Evolutionary conservation across 2,113 vertebrate genomes (phyloP), one percentile per base, ranked within the genome.

Genomic region (Hypocryptadius cinnamomeus): DNA sequence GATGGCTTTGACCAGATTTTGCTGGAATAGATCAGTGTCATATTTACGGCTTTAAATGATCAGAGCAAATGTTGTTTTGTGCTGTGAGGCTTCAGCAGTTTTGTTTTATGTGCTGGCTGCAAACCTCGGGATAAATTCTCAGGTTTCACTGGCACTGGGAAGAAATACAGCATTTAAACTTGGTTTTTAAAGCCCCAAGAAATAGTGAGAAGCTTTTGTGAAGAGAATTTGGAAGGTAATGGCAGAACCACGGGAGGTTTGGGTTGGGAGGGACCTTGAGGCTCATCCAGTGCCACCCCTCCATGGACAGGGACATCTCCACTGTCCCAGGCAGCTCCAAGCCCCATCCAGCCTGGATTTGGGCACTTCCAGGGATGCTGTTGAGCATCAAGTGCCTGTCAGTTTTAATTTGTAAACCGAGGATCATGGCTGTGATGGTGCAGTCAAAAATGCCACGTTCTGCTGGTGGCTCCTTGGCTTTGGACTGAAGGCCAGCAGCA

Each of bases 361-460:
- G 77, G 3, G 1, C 40, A 33, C 19, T 78, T 11, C 37, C 47
- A 47, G 68, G 40, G 51, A 53, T 44, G 61, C 28, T 39, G 20
- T 5, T 1, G 31, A 53, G 50, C 11, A n/a, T 1, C 9, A 13
- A 10, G 54, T 13, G 35, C 25, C 68, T 37, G 78, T 6, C 12
- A 45, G 40, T 6, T 59, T 48, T 17, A 10, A 64, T 76, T 61
- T 33, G 12, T 15, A 6, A 44, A 10, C 44, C 11, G 2, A 56
- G 25, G 42, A 13, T 3, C 27, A 0, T 1, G 13, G 16, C 13
- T 53, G 56, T 3, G 19, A 5, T 4, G 19, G 30, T 15, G 28
- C 59, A 44, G 25, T 8, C 11, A 65, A 17, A 57, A 57, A 42
- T 13, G 22, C 3, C 39, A 17, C 3, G 0, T 85, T 22, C 20